Evolutionary conservation across 2,888 invertebrate genomes (phyloP).

Genomic region (Drosophila pseudotakahashii): DNA sequence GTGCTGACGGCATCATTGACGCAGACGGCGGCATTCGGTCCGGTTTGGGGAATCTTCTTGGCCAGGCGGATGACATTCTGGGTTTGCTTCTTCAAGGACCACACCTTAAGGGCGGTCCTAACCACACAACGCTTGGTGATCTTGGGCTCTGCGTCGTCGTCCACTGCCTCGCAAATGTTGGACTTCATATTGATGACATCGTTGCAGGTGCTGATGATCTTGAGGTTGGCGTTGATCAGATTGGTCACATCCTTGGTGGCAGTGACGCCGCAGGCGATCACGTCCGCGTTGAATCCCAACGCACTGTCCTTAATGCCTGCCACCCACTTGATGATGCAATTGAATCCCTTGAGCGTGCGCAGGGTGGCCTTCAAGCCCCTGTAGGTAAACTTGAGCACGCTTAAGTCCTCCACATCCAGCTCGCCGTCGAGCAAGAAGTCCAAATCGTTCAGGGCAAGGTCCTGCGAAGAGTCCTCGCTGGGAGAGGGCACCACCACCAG

Average conservation of each 20-base stretch:
- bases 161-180: conserved; percentile 54
- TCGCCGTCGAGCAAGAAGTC: conserved; percentile 4
- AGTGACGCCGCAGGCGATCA: conserved; percentile 57
- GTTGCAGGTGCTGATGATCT: conserved; percentile 56
- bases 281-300: conserved; percentile 43
- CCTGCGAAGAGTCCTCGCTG: conserved; percentile 14
- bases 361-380: conserved; percentile 45
- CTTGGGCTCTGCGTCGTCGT: conserved; percentile 1
- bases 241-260: conserved; percentile 60
- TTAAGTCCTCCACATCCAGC: conserved; percentile 23
- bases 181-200: conserved; percentile 57
- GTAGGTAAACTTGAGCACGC: conserved; percentile 22
- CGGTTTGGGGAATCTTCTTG: conserved; percentile 61
- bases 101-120: conserved; percentile 48
- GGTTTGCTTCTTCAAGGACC: conserved; percentile 51
- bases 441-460: conserved; percentile 6
- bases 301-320: conserved; percentile 57
- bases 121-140: conserved; percentile 49
- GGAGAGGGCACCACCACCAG: conserved; percentile 21
- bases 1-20: conserved; percentile 46
- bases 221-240: conserved; percentile 57
- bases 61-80: conserved; percentile 45
- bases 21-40: conserved; percentile 59
- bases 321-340: conserved; percentile 69
- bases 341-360: conserved; percentile 69